Evolutionary conservation across 2,113 vertebrate species (phyloP).

Genomic region (Indri indri): DNA sequence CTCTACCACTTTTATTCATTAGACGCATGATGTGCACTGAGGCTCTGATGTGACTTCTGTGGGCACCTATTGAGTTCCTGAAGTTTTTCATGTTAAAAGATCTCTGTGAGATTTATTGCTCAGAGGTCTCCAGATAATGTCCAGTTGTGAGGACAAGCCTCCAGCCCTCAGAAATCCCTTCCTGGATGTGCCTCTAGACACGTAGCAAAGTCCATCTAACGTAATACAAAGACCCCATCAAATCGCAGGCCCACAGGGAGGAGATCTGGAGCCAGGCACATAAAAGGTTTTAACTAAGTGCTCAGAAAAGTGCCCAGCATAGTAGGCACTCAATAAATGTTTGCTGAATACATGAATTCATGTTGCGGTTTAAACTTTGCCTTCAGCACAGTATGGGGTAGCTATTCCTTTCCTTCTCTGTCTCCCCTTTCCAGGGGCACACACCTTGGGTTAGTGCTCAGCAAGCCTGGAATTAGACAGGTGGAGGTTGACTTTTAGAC

Average conservation of each 20-base stretch:
- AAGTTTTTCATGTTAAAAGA: slow-evolving; percentile 8
- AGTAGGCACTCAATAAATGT: background rate
- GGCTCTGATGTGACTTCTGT: background rate
- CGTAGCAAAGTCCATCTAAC: background rate
- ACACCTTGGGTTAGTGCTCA: background rate
- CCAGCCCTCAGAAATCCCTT: background rate
- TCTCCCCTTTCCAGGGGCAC: background rate
- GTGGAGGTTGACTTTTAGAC: background rate
- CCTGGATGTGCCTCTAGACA: background rate
- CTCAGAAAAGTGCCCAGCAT: background rate
- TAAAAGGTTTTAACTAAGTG: background rate
- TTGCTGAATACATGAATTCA: background rate
- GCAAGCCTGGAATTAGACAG: background rate
- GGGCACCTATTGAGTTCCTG: background rate
- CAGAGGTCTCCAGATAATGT: background rate
- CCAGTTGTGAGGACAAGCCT: background rate
- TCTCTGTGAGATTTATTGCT: slow-evolving; percentile 23
- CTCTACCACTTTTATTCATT: background rate
- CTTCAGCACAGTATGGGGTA: background rate
- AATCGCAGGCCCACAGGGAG: background rate
- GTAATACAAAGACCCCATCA: background rate
- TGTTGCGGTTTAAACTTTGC: background rate
- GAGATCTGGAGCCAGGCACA: background rate
- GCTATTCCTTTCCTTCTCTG: background rate
- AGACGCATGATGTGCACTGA: background rate